Evolutionary conservation across 2,888 invertebrate genomes (phyloP).

Genomic region (Heliconius erato): DNA sequence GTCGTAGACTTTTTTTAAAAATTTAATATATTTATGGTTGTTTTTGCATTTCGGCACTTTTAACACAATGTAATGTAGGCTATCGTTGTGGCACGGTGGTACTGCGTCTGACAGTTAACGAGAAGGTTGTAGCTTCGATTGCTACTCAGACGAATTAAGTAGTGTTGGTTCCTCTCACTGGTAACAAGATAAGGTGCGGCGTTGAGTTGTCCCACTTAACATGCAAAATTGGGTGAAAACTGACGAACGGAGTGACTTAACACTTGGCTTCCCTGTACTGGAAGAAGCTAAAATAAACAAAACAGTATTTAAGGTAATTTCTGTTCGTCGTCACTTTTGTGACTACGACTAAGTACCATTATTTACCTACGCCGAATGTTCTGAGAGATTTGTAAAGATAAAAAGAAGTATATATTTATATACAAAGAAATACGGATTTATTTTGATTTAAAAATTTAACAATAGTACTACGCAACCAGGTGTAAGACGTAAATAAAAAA

Average conservation of each 20-base stretch:
- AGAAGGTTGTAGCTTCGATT: neutral
- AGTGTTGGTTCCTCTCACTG: neutral
- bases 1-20: neutral
- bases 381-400: neutral
- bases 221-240: neutral
- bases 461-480: slow-evolving; percentile 34
- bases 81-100: neutral
- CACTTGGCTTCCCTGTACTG: neutral
- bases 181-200: neutral
- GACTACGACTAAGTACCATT: neutral
- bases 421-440: slow-evolving; percentile 5
- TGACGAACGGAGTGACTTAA: neutral
- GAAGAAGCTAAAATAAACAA: no score
- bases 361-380: neutral
- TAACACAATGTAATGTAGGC: neutral
- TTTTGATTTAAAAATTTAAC: neutral
- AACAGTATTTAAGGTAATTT: no score
- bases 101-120: neutral
- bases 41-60: neutral
- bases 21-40: neutral
- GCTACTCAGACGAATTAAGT: neutral
- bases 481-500: slow-evolving; percentile 30
- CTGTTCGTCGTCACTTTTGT: slow-evolving; percentile 13
- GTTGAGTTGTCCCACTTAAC: neutral
- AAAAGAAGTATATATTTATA: neutral